Evolutionary conservation across 2,888 invertebrate species (phyloP).

Genomic region (Litoditis marina): DNA sequence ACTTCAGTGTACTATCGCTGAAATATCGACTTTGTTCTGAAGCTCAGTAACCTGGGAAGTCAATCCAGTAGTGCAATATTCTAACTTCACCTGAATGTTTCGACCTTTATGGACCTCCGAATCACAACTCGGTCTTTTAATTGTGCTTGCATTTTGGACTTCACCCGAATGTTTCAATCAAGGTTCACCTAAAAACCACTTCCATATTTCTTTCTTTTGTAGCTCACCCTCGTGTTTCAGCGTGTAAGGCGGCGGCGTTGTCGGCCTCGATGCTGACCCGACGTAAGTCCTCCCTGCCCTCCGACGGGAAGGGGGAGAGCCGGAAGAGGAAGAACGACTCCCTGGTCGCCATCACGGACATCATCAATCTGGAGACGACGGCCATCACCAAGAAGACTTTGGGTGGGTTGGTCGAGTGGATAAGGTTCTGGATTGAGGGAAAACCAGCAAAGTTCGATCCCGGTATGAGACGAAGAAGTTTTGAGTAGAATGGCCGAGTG

Average conservation of each 20-base stretch:
- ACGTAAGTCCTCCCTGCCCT: conserved; percentile 46
- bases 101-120: background rate
- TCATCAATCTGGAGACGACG: conserved; percentile 45
- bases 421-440: too few relatives aligned
- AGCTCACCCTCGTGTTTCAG: conserved; percentile 30
- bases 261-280: conserved; percentile 60
- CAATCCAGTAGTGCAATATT: too few relatives aligned
- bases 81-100: background rate
- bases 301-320: conserved; percentile 22
- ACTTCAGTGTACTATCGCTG: too few relatives aligned
- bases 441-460: too few relatives aligned
- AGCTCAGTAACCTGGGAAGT: too few relatives aligned
- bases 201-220: background rate
- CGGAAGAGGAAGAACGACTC: conserved; percentile 33
- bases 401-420: too few relatives aligned
- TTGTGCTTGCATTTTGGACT: background rate
- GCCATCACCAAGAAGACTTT: conserved; percentile 40
- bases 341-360: conserved; percentile 42
- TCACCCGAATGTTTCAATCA: too few relatives aligned
- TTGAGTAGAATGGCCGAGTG: too few relatives aligned
- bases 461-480: too few relatives aligned
- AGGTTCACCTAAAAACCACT: too few relatives aligned
- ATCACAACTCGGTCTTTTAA: background rate
- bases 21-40: too few relatives aligned
- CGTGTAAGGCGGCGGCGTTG: conserved; percentile 56